Conservation (phyloP, 2,113 vertebrate species). For the Hyaena hyaena region DNA sequence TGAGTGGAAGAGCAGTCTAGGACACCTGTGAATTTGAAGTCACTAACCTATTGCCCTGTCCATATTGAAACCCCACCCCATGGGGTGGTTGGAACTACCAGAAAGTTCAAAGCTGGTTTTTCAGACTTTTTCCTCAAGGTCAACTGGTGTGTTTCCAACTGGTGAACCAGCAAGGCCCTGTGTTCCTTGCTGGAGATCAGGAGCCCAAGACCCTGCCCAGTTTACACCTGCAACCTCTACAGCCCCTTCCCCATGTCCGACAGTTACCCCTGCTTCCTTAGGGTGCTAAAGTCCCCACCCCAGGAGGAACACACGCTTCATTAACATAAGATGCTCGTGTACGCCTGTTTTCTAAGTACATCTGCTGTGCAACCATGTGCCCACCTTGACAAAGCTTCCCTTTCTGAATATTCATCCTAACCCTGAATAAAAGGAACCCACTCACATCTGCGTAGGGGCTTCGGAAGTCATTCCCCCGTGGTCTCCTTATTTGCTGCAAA, state of each 20-base stretch:
- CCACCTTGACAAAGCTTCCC: neutral
- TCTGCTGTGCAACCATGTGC: accelerated
- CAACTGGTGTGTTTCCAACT: neutral
- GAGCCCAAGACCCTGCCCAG: neutral
- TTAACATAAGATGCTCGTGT: neutral
- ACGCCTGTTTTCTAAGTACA: neutral
- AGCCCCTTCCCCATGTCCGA: neutral
- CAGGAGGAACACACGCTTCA: neutral
- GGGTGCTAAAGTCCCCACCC: too few species aligned
- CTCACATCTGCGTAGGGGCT: neutral
- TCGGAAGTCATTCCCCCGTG: neutral
- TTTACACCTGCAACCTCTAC: neutral
- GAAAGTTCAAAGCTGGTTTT: neutral
- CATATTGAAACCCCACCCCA: neutral
- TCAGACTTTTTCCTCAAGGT: neutral
- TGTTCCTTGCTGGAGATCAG: neutral
- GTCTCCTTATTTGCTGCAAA: neutral
- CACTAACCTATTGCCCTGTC: neutral
- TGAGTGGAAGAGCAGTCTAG: neutral
- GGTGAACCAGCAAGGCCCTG: neutral
- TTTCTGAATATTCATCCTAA: neutral
- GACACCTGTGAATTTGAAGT: neutral
- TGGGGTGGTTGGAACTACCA: neutral
- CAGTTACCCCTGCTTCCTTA: neutral
- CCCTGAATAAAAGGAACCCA: neutral